Evolutionary conservation across 1,140 invertebrate species (phyloP), one percentile per base, ranked within the genome.

Genomic region (Venustaconcha ellipsiformis): DNA sequence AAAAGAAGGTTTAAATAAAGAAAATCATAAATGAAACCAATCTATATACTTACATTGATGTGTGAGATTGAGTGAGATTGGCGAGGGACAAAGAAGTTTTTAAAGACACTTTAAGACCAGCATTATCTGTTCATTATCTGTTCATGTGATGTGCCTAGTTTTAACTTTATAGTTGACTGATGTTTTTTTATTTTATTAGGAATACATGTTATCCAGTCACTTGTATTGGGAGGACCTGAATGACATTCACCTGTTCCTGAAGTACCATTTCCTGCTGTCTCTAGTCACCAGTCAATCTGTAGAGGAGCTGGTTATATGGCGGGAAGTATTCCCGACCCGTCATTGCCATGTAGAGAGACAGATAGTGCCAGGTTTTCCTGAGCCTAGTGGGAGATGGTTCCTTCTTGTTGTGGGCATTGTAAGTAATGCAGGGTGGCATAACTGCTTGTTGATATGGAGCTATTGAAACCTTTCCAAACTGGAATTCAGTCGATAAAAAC

Each of bases 321-420:
- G 83, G 71, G 87, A 89, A 70, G 80, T 91, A 18, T 89, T 85
- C 70, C 90, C 88, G 1, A 85, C 86, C 11, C 72, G 84, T 15
- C 72, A 82, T 8, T 88, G 81, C 78, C 78, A 85, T 57, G 62
- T 80, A 2, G 48, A 59, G 14, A 69, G 75, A 23, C 67, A 73
- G 30, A 73, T 71, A 65, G 74, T 70, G 5, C 82, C 80, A 12
- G 88, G 86, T 13, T 87, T 84, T 64, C 70, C 72, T 14, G 83
- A 88, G 75, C 83, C 85, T 48, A 60, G 72, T n/a, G 87, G 81
- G 2, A 75, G 85, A 30, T 87, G 83, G 80, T 90, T 88, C 70
- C 72, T 90, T n/a, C 75, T 91, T n/a, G 74, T 90, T 63, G 85
- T 90, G n/a, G 89, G 87, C 37, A 84, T 89, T 87, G 90, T 90